These are phyloP conservation scores for Sitodiplosis mosellana DNA, from an alignment of 1,140 invertebrate species.

Conservation along the genomic window DNA sequence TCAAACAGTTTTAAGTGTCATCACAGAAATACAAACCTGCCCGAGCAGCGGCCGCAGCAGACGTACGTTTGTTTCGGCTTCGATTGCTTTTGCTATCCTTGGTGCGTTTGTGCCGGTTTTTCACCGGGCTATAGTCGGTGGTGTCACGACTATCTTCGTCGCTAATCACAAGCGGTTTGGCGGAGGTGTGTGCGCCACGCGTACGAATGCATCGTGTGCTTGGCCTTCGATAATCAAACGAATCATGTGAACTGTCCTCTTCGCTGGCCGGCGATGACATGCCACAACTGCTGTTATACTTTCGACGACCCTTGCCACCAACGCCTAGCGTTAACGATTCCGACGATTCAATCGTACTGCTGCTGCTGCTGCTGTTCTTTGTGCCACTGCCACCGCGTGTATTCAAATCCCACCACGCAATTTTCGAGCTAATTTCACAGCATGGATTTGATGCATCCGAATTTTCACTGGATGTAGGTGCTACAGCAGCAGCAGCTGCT, in stretches of 20 bases:
- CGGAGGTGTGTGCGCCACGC: too few relatives aligned
- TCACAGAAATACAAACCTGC: too few relatives aligned
- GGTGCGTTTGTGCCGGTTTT: too few relatives aligned
- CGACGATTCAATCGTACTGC: not conserved
- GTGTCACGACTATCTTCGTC: not conserved
- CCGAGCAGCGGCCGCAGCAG: too few relatives aligned
- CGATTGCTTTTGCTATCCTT: too few relatives aligned
- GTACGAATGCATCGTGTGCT: too few relatives aligned
- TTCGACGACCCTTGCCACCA: not conserved
- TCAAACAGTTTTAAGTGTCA: too few relatives aligned
- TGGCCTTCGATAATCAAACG: not conserved
- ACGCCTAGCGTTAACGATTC: not conserved
- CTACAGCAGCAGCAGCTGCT: not conserved
- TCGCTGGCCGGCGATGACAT: not conserved
- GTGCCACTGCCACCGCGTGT: not conserved
- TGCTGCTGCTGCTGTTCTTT: not conserved
- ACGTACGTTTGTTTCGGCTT: too few relatives aligned
- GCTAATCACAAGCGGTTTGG: not conserved
- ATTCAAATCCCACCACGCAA: not conserved
- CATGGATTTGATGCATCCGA: not conserved
- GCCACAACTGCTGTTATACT: not conserved
- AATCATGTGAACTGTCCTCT: not conserved
- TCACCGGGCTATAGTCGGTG: not conserved
- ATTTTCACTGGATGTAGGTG: not conserved
- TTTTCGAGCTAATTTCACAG: not conserved